A percentile compares a stretch with the other conserved stretches of the same genome.
These are phyloP conservation scores for Arothron firmamentum DNA, from an alignment of 2,113 vertebrate genomes.

Conservation along the genomic window DNA sequence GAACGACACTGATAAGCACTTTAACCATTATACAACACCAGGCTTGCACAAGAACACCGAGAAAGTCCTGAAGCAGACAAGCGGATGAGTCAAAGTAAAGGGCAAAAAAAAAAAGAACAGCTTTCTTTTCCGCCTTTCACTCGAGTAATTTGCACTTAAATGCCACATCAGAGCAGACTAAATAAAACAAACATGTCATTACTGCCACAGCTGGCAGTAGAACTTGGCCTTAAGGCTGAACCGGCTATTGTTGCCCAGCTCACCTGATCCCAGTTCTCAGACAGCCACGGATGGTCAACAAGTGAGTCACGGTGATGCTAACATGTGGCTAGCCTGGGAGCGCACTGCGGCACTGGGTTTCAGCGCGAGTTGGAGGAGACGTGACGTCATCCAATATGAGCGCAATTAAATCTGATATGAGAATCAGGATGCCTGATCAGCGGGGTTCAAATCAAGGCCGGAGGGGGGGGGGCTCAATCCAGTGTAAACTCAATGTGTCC, in stretches of 20 bases:
- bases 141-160: constrained; percentile 72
- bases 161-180: constrained; percentile 72
- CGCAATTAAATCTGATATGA: background rate
- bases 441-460: background rate
- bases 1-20: constrained; percentile 16
- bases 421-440: constrained; percentile 23
- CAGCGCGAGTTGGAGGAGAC: constrained; percentile 27
- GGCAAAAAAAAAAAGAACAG: constrained; percentile 5
- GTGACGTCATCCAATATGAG: too few relatives aligned
- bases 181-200: constrained; percentile 71
- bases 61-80: constrained; percentile 8
- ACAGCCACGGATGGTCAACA: constrained; percentile 31
- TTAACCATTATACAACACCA: constrained; percentile 24
- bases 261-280: constrained; percentile 55
- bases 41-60: constrained; percentile 15
- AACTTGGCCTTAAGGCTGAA: constrained; percentile 57
- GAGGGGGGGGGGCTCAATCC: too few relatives aligned
- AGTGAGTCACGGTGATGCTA: constrained; percentile 41
- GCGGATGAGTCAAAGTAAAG: constrained; percentile 5
- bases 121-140: constrained; percentile 43
- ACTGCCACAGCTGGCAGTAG: constrained; percentile 60
- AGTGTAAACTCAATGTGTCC: too few relatives aligned
- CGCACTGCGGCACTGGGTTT: constrained; percentile 18
- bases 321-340: constrained; percentile 2
- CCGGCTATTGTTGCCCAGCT: constrained; percentile 48